phyloP scores from a whole-genome alignment of 1,140 invertebrate genomes.

The Lepidurus couesii region DNA sequence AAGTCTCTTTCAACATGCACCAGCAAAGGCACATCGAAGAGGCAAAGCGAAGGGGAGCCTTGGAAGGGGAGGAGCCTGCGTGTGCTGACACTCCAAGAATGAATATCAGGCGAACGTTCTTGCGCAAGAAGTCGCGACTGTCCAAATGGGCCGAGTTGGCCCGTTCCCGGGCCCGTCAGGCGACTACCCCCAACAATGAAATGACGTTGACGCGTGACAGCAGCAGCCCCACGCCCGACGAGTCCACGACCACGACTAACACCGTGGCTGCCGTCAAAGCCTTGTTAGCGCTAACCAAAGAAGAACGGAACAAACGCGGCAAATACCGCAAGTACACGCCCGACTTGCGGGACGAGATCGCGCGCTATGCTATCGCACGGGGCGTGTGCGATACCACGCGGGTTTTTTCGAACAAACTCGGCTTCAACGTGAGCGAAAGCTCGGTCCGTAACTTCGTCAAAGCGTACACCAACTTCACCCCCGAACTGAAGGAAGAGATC shows the following conservation, averaged over 20 bases:
- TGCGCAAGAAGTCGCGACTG: not conserved
- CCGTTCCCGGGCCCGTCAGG: not conserved
- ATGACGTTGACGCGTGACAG: not conserved
- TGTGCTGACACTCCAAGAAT: constrained; percentile 33
- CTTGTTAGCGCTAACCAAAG: constrained; percentile 42
- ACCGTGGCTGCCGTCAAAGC: constrained; percentile 43
- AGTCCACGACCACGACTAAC: not conserved
- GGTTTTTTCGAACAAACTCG: constrained; percentile 39
- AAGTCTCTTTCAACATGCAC: constrained; percentile 44
- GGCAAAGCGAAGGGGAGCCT: constrained; percentile 38
- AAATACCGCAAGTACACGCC: constrained; percentile 44
- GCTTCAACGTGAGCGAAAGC: constrained; percentile 43
- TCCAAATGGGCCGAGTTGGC: not conserved
- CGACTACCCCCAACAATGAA: not conserved
- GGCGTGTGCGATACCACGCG: constrained; percentile 38
- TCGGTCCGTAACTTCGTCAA: constrained; percentile 45
- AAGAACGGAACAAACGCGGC: constrained; percentile 42
- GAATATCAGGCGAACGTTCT: not conserved
- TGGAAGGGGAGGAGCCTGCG: constrained; percentile 39
- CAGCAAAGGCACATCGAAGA: constrained; percentile 43
- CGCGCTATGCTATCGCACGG: constrained; percentile 39
- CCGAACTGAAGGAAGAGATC: constrained; percentile 43
- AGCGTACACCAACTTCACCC: constrained; percentile 40
- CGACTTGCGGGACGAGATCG: constrained; percentile 45
- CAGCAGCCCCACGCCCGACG: not conserved